phyloP scores from a whole-genome alignment of 2,888 invertebrate species.

The Synergus gifuensis region DNA sequence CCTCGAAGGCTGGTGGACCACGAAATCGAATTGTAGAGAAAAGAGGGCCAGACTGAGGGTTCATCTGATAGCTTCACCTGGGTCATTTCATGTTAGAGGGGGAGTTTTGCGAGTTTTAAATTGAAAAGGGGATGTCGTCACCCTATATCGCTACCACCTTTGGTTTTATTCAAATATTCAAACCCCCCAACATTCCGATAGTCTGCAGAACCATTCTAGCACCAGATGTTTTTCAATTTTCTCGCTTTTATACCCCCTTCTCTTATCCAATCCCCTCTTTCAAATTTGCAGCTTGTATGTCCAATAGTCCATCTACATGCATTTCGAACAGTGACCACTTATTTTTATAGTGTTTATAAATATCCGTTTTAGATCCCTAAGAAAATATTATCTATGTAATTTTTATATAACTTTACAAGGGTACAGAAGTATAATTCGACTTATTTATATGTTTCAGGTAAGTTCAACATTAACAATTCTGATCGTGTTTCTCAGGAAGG shows the following conservation, averaged over 20 bases:
- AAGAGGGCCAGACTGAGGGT: slow-evolving; percentile 44
- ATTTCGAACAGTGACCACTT: background rate
- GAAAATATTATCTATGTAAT: background rate
- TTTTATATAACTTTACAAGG: background rate
- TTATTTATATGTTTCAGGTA: slow-evolving; percentile 11
- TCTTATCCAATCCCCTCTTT: slow-evolving; percentile 16
- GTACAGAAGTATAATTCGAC: background rate
- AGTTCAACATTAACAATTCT: background rate
- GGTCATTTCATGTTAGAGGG: slow-evolving; percentile 52
- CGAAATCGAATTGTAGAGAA: slow-evolving; percentile 49
- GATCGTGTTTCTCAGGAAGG: background rate
- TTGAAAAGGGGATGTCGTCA: slow-evolving; percentile 59
- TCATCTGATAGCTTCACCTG: slow-evolving; percentile 50
- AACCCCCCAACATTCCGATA: slow-evolving; percentile 63
- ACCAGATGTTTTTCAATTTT: slow-evolving; percentile 65
- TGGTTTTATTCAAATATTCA: slow-evolving; percentile 70
- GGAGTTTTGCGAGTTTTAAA: slow-evolving; percentile 54
- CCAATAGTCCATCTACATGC: background rate
- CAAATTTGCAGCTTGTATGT: slow-evolving; percentile 19
- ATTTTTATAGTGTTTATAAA: background rate
- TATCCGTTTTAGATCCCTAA: background rate
- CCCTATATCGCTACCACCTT: slow-evolving; percentile 60
- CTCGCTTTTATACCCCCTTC: slow-evolving; percentile 9
- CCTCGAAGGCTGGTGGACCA: background rate
- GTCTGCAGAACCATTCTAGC: slow-evolving; percentile 59